phyloP scores from a whole-genome alignment of 1,140 invertebrate species.

The Zaprionus camerounensis region DNA sequence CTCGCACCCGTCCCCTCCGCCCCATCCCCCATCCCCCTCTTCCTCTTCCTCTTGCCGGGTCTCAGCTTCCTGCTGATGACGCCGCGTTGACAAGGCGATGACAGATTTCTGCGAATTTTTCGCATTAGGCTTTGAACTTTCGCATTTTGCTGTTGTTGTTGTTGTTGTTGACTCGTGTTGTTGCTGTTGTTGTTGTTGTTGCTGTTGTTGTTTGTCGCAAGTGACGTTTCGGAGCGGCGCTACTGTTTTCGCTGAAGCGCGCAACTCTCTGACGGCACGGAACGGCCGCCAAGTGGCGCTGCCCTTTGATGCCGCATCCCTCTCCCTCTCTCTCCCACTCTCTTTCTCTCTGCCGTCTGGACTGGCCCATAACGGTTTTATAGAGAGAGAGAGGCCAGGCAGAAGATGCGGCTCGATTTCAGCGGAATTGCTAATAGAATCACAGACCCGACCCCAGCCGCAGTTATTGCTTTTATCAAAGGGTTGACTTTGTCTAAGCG shows the following conservation, averaged over 20 bases:
- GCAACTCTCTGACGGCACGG: constrained; percentile 62
- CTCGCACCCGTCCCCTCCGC: neutral
- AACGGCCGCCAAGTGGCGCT: constrained; percentile 77
- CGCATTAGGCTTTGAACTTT: constrained; percentile 82
- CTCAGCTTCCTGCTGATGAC: constrained; percentile 64
- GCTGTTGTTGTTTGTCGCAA: constrained; percentile 15
- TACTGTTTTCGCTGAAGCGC: constrained; percentile 78
- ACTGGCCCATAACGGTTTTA: constrained; percentile 65
- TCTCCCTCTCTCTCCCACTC: neutral
- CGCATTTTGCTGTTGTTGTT: constrained; percentile 53
- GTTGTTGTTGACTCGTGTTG: constrained; percentile 5
- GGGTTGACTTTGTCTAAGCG: constrained; percentile 76
- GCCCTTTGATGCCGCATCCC: constrained; percentile 63
- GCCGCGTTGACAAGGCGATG: constrained; percentile 80
- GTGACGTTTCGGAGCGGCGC: constrained; percentile 56
- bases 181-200: neutral
- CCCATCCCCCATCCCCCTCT: neutral
- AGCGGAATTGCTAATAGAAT: constrained; percentile 78
- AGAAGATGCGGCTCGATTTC: constrained; percentile 72
- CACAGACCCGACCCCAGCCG: constrained; percentile 38
- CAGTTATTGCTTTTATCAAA: constrained; percentile 65
- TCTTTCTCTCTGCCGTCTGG: neutral
- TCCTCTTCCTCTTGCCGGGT: neutral
- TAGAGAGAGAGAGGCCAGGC: constrained; percentile 8
- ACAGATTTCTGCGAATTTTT: constrained; percentile 82